A percentile compares a stretch with the other conserved stretches of the same genome.
These are phyloP conservation scores for Mayetiola destructor DNA, from an alignment of 2,888 invertebrate genomes.

Conservation along the genomic window DNA sequence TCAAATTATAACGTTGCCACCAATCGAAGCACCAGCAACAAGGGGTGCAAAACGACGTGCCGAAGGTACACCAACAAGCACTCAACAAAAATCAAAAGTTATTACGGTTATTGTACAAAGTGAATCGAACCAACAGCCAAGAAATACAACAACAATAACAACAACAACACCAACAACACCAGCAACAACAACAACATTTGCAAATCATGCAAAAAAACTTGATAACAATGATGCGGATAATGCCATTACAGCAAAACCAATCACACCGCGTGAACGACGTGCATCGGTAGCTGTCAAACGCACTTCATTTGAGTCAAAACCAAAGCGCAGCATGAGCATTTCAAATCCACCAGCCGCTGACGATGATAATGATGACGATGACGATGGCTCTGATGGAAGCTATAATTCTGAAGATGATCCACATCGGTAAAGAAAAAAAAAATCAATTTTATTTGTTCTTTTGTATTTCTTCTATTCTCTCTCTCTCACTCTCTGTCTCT, in stretches of 20 bases:
- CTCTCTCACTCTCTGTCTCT: not conserved
- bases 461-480: not conserved
- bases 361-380: conserved; percentile 14
- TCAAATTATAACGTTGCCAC: conserved; percentile 60
- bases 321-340: conserved; percentile 14
- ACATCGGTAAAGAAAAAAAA: conserved; percentile 42
- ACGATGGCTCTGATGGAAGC: conserved; percentile 46
- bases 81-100: not conserved
- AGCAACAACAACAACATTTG: not conserved
- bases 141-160: not conserved
- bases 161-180: not conserved
- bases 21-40: conserved; percentile 70
- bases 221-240: not conserved
- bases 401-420: conserved; percentile 87
- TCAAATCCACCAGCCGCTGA: conserved; percentile 9
- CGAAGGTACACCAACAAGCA: conserved; percentile 27
- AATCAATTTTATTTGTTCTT: not conserved
- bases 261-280: not conserved
- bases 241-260: not conserved
- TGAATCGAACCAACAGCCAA: not conserved
- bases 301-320: conserved; percentile 15
- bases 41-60: conserved; percentile 54
- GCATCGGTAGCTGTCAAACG: conserved; percentile 15
- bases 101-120: not conserved
- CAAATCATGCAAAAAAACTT: not conserved